Percentiles rank a stretch among this genome's conserved stretches.
These are phyloP conservation scores for Mustelus asterias DNA, from an alignment of 2,113 vertebrate genomes.

Conservation along the genomic window DNA sequence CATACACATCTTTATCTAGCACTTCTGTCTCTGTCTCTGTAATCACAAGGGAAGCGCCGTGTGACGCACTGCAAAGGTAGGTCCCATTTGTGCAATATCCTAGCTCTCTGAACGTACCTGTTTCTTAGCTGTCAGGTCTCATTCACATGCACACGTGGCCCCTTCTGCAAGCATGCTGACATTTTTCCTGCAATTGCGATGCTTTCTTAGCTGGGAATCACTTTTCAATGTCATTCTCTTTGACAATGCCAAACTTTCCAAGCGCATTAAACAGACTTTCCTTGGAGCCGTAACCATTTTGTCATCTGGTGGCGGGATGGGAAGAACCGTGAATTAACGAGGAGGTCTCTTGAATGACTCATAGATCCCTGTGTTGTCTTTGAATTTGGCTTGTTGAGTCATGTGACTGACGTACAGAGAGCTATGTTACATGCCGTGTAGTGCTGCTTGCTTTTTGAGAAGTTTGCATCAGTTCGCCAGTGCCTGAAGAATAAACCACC, in stretches of 20 bases:
- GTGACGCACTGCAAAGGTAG: slow-evolving; percentile 99
- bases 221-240: background rate
- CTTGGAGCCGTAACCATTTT: background rate
- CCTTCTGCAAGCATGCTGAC: slow-evolving; percentile 16
- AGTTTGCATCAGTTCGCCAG: background rate
- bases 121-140: slow-evolving; percentile 45
- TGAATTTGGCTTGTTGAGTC: slow-evolving; percentile 4
- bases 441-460: background rate
- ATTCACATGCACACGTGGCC: slow-evolving; percentile 33
- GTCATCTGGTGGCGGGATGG: background rate
- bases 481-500: background rate
- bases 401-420: slow-evolving; percentile 35
- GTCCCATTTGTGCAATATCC: slow-evolving; percentile 55
- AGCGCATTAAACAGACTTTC: background rate
- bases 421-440: background rate
- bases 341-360: background rate
- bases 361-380: background rate
- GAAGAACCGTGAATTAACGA: background rate
- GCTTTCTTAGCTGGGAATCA: slow-evolving; percentile 2
- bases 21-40: slow-evolving; percentile 90
- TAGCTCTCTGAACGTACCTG: slow-evolving; percentile 57
- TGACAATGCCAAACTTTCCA: background rate
- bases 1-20: slow-evolving; percentile 65
- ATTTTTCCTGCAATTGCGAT: slow-evolving; percentile 16
- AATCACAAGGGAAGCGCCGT: slow-evolving; percentile 90